Conservation (phyloP, 30 jellyfish, hydroid and myxozoan species). For the Turritopsis dohrnii region DNA sequence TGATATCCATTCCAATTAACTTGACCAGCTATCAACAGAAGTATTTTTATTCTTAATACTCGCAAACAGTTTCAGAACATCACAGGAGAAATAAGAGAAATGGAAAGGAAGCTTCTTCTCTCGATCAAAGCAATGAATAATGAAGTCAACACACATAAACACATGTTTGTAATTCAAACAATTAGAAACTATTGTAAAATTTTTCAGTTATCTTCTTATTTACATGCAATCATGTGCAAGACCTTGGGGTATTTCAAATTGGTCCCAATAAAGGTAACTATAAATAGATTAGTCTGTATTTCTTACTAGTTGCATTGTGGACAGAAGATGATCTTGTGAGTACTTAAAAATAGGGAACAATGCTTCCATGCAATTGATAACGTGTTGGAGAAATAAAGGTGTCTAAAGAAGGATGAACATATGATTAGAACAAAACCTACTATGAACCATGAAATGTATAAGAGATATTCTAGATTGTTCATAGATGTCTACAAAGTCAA, state of each 20-base stretch:
- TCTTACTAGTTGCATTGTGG: constrained; percentile 56
- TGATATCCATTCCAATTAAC: not conserved
- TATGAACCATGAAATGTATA: no score
- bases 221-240: no score
- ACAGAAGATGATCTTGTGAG: constrained; percentile 39
- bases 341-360: constrained; percentile 51
- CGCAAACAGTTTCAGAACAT: not conserved
- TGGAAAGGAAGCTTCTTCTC: no score
- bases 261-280: no score
- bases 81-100: not conserved
- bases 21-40: constrained; percentile 11
- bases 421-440: no score
- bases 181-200: no score
- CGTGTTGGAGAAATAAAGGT: constrained; percentile 30
- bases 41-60: not conserved
- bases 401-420: constrained; percentile 20
- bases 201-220: no score
- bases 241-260: no score
- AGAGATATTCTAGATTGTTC: no score
- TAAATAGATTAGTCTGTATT: no score
- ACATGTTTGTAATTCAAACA: not conserved
- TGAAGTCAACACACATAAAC: not conserved
- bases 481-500: no score
- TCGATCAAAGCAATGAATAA: not conserved
- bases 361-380: constrained; percentile 46